Conservation (phyloP, 2,113 vertebrate species). For the Anser cygnoides region DNA sequence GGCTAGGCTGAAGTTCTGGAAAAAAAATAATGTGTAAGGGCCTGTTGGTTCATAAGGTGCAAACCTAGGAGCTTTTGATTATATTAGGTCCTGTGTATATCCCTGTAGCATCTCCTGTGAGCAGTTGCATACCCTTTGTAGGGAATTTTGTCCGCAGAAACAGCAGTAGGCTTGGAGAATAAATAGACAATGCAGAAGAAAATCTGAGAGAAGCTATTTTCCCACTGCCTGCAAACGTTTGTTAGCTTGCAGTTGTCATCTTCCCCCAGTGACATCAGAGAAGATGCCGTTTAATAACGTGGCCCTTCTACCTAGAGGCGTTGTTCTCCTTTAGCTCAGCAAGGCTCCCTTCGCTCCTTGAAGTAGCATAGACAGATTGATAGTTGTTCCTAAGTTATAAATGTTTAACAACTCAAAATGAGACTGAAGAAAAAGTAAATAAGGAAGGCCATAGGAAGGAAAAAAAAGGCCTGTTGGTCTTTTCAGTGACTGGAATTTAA, state of each 20-base stretch:
- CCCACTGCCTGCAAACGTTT: not conserved
- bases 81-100: not conserved
- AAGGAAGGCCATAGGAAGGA: not conserved
- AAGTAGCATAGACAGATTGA: not conserved
- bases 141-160: not conserved
- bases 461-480: not conserved
- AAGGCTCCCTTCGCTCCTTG: not conserved
- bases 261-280: not conserved
- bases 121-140: not conserved
- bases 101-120: not conserved
- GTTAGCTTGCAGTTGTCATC: not conserved
- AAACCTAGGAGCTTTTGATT: not conserved
- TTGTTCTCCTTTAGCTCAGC: not conserved
- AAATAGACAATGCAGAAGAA: not conserved
- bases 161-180: not conserved
- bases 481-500: slow-evolving; percentile 16
- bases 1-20: not conserved
- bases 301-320: not conserved
- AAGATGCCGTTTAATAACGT: not conserved
- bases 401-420: slow-evolving; percentile 43
- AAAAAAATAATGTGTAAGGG: not conserved
- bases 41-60: not conserved
- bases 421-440: slow-evolving; percentile 18
- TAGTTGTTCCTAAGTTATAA: slow-evolving; percentile 6
- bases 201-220: not conserved